Percentiles rank a stretch among this genome's conserved stretches.
Evolutionary conservation across 2,797 vertebrate species (phyloP).

Genomic region (Mus caroli): DNA sequence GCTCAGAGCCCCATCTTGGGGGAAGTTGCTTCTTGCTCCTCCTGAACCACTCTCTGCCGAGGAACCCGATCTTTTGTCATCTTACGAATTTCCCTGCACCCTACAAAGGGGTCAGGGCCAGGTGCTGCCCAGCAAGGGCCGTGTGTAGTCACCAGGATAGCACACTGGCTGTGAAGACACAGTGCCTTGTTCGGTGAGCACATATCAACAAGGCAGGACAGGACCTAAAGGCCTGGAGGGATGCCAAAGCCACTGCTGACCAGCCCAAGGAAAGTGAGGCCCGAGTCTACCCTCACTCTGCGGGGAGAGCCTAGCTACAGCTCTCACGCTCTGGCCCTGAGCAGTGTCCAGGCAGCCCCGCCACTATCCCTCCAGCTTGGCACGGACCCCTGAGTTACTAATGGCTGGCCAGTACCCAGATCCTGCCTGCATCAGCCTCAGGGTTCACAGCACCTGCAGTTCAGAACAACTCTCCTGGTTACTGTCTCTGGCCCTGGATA

Average conservation of each 20-base stretch:
- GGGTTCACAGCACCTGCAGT: background rate
- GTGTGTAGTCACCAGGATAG: background rate
- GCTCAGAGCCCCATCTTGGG: background rate
- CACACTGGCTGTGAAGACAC: background rate
- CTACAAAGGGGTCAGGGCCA: background rate
- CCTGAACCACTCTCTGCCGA: background rate
- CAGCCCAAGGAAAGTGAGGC: background rate
- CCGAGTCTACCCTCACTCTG: background rate
- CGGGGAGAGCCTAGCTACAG: background rate
- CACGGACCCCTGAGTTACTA: background rate
- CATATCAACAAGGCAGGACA: background rate
- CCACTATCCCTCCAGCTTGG: background rate
- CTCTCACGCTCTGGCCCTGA: too few relatives aligned
- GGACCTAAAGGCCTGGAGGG: background rate
- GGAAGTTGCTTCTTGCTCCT: background rate
- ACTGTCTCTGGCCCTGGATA: background rate
- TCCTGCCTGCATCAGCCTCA: rapidly evolving
- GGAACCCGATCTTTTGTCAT: background rate
- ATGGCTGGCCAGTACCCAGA: background rate
- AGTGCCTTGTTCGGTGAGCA: background rate
- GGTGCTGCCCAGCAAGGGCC: background rate
- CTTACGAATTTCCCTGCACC: background rate
- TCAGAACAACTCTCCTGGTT: background rate
- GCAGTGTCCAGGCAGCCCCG: too few relatives aligned
- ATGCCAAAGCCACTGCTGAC: background rate